These are phyloP conservation scores for Drosophila albomicans DNA, from an alignment of 1,140 invertebrate species.

Conservation along the genomic window DNA sequence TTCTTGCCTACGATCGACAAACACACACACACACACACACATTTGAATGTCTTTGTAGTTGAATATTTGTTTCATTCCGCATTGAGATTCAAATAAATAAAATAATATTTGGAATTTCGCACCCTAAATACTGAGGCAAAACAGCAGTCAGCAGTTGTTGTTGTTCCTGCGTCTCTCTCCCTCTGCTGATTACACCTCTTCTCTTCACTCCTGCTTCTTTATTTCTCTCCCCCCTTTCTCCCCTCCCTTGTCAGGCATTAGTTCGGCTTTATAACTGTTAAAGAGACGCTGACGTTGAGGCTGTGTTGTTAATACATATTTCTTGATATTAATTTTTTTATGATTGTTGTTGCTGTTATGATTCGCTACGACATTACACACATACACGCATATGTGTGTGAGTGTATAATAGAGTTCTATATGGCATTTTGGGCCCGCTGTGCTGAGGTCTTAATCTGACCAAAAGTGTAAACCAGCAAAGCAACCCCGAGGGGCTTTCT, in stretches of 20 bases:
- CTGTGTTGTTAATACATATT: constrained; percentile 73
- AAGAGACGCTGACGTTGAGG: constrained; percentile 64
- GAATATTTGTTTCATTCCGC: constrained; percentile 58
- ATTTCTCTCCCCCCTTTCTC: not conserved
- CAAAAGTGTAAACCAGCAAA: constrained; percentile 66
- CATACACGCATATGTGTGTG: not conserved
- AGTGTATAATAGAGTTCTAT: not conserved
- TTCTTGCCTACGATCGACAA: constrained; percentile 29
- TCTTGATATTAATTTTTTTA: constrained; percentile 56
- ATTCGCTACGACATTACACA: constrained; percentile 76
- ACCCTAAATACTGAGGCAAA: constrained; percentile 67
- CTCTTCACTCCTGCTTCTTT: not conserved
- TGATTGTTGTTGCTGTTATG: constrained; percentile 82
- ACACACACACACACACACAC: constrained; percentile 25
- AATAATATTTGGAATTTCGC: constrained; percentile 84
- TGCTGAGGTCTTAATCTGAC: constrained; percentile 83
- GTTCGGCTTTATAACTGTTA: constrained; percentile 75
- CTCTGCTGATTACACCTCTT: not conserved
- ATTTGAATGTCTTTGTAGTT: not conserved
- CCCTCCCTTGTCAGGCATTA: constrained; percentile 47
- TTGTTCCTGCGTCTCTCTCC: not conserved
- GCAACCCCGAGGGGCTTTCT: constrained; percentile 73
- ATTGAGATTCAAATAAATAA: constrained; percentile 84
- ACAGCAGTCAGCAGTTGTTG: not conserved
- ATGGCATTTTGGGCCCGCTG: constrained; percentile 38